Evolutionary conservation across 2,797 vertebrate species (phyloP).

Genomic region (Zonotrichia albicollis): DNA sequence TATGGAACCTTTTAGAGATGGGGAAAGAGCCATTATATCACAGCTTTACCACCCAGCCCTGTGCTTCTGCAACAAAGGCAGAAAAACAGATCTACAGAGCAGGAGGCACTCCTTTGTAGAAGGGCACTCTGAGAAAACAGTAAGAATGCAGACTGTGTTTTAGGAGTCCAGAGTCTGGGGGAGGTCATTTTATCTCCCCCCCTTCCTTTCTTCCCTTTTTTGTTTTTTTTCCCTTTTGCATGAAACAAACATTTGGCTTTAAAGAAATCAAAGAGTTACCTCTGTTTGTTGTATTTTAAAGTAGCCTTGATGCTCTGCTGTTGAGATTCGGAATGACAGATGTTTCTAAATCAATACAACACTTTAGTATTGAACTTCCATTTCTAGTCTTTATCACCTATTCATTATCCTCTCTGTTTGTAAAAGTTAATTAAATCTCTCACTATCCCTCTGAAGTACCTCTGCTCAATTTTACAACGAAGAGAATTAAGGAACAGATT

Average conservation of each 20-base stretch:
- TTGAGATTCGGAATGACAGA: background rate
- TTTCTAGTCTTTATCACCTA: background rate
- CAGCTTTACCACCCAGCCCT: background rate
- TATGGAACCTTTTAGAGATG: background rate
- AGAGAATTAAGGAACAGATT: background rate
- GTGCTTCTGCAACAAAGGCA: fast-evolving
- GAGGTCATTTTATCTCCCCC: background rate
- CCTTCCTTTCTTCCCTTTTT: fast-evolving
- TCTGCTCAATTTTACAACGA: background rate
- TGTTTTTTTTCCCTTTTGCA: background rate
- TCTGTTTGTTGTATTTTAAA: background rate
- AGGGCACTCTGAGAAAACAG: background rate
- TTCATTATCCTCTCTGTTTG: background rate
- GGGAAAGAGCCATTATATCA: background rate
- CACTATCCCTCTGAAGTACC: background rate
- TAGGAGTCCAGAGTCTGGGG: background rate
- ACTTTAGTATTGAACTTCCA: background rate
- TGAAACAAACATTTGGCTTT: background rate
- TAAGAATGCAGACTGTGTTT: background rate
- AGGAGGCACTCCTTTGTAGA: background rate
- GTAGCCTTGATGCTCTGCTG: background rate
- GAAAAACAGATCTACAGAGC: background rate
- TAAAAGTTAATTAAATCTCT: background rate
- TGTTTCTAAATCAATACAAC: background rate
- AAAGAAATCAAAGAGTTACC: conserved; percentile 9